Evolutionary conservation across 2,797 vertebrate species (phyloP).

Genomic region (Denticeps clupeoides): DNA sequence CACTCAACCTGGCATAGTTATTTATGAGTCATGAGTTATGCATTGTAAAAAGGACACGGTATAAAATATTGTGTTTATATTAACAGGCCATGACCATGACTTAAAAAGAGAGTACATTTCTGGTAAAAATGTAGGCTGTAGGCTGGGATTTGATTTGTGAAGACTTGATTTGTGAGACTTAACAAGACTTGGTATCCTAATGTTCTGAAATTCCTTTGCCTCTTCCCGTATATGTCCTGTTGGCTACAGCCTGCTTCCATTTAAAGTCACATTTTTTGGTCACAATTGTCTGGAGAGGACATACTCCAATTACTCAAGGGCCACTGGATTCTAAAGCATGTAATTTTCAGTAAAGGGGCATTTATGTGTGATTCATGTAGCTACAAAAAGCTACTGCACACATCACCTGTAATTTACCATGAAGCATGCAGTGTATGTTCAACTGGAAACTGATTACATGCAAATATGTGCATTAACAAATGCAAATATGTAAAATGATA

Average conservation of each 20-base stretch:
- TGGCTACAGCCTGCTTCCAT: background rate
- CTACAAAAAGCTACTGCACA: background rate
- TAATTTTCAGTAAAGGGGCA: slow-evolving; percentile 6
- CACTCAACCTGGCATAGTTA: too few species aligned
- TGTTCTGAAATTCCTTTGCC: background rate
- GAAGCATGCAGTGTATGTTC: background rate
- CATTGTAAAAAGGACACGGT: too few species aligned
- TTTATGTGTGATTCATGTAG: slow-evolving; percentile 11
- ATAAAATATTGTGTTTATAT: too few species aligned
- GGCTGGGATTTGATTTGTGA: too few species aligned
- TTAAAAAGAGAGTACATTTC: too few species aligned
- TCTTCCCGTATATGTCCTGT: background rate
- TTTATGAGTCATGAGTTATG: too few species aligned
- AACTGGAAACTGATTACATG: background rate
- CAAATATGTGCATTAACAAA: too few species aligned
- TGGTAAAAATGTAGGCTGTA: too few species aligned
- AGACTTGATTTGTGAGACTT: too few species aligned
- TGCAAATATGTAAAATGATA: too few species aligned
- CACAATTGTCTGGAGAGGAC: slow-evolving; percentile 12
- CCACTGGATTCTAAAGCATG: slow-evolving; percentile 8
- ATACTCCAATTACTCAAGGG: background rate
- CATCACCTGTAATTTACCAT: background rate
- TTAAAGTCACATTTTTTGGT: background rate
- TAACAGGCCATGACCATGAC: too few species aligned
- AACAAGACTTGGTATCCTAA: too few species aligned